Evolutionary conservation across 2,113 vertebrate species (phyloP).

Genomic region (Vidua macroura): DNA sequence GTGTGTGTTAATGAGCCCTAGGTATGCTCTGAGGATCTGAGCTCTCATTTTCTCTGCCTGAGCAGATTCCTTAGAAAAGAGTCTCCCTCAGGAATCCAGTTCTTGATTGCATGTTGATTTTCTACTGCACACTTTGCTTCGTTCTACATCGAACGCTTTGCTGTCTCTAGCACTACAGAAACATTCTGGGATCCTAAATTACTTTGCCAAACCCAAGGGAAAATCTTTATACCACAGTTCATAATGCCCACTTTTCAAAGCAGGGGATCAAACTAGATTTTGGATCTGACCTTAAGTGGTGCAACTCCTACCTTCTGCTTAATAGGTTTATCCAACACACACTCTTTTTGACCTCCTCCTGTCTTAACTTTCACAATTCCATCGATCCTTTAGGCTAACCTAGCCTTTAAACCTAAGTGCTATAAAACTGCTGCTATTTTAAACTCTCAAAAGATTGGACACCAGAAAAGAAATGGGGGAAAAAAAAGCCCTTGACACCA

Average conservation of each 20-base stretch:
- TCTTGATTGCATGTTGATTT: neutral
- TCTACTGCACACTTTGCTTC: neutral
- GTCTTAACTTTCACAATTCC: neutral
- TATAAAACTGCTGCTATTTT: neutral
- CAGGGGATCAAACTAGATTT: neutral
- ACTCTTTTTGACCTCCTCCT: neutral
- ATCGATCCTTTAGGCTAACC: neutral
- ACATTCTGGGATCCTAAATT: neutral
- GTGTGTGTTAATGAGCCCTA: neutral
- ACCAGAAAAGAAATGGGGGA: neutral
- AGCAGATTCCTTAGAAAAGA: neutral
- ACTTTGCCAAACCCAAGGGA: neutral
- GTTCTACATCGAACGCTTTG: neutral
- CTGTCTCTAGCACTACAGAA: neutral
- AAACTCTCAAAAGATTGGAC: neutral
- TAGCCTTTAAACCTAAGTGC: neutral
- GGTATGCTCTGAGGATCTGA: neutral
- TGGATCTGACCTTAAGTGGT: neutral
- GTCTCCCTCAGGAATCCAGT: neutral
- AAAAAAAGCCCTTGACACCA: rapidly evolving
- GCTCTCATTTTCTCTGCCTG: neutral
- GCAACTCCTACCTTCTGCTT: neutral
- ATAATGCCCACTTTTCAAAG: neutral
- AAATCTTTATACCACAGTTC: neutral
- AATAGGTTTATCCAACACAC: neutral